Base-by-base conservation (phyloP, 2,797 vertebrate genomes). In the Phoxinus dragarum region DNA sequence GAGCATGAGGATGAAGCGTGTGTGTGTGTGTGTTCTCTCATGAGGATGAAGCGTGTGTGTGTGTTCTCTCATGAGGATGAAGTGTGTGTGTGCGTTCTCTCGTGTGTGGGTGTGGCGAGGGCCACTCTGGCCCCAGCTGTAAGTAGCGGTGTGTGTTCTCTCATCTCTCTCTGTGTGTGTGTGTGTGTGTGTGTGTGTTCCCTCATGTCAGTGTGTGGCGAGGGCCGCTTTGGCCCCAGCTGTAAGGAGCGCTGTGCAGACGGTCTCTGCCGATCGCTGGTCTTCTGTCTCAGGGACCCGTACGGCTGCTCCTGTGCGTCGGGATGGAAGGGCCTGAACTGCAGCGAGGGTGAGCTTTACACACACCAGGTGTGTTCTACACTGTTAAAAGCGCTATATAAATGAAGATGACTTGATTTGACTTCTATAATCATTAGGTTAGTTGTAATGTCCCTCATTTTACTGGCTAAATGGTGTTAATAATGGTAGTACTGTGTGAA, bases 251-350 rank as follows among this genome's bases (percentile, higher is more conserved):
- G 49, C 27, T 97, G 96, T 78, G 90, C 89, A 68, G 94, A 95
- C 31, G 92, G 94, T 0, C 93, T 93, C 67, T 97, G 97, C 90
- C 95, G 92, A 80, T 94, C 94, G 9, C 94, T 94, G 0, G 94
- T 97, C 88, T 97, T 97, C 92, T 97, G 97, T 72, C 94, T 97
- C 81, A 93, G 93, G 84, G 96, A 97, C 74, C 97, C 97, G 1
- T 97, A 97, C 0, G 97, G 97, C 16, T 97, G 97, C 71, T 97
- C 97, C 76, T 97, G 97, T 74, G 96, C 95, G 9, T 93, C 96
- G 0, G 97, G 97, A 75, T 97, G 96, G 96, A 95, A 81, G 86
- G 96, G 96, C 40, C 90, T 97, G 8, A 95, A 95, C 88, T 97
- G 96, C 90, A 94, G 93, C 56, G 94, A 96, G 93, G 94, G 96